Base-by-base conservation (phyloP, 2,888 invertebrate species). In the Elmis aenea region DNA sequence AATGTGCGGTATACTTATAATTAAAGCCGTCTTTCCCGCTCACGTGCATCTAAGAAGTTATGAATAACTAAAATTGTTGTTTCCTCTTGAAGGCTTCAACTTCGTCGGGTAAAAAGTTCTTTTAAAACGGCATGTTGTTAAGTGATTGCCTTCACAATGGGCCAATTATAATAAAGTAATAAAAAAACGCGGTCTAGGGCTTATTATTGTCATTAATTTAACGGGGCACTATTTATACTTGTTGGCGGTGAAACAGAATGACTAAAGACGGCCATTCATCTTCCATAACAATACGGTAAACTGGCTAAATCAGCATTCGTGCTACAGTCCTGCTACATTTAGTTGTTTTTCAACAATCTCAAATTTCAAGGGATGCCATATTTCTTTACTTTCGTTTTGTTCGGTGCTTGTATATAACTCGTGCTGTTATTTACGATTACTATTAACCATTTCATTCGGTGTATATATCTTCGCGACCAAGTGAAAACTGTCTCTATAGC, bases 201-300 rank as follows among this genome's bases (percentile, higher is more conserved):
- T 51, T 51, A 51, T 52, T 47, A 49, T 48, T 30, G 42, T 44
- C 49, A 46, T 52, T 51, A 50, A 48, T 54, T 52, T 48, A 44
- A 41, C 42, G 30, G 39, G 33, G 39, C 33, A 47, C 52, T 52
- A 55, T 53, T 55, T 55, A 55, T 53, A 50, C 51, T 55, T 51
- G 52, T 52, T 53, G 51, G 49, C 45, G 41, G 34, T 38, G 46
- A 42, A 51, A 52, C 51, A 50, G 50, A 46, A 53, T 56, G 53
- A 53, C 37, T 54, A 53, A 56, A 49, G 48, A 48, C 44, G 33
- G 43, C 45, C 52, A 56, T 56, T 52, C 44, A 48, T 55, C 54
- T 55, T 43, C 41, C 43, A 52, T 51, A 52, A 55, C 54, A 53
- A 55, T 52, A 51, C 52, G 42, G 49, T 51, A 53, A 50, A 51